Base-by-base conservation (phyloP, 2,113 vertebrate species). In the Malurus alboscapulatus region DNA sequence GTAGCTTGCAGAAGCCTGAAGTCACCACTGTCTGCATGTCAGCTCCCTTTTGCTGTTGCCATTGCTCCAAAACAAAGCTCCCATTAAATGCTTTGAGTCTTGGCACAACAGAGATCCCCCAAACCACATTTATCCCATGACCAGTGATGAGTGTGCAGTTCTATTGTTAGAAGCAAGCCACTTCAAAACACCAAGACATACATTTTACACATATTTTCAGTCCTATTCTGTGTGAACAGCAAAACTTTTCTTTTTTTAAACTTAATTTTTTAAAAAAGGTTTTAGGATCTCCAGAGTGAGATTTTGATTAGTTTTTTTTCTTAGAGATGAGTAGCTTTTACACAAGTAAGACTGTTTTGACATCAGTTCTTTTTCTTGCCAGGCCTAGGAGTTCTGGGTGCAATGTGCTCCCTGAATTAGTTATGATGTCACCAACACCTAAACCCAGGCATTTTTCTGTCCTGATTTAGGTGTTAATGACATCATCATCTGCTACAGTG, bases 391-490 rank as follows among this genome's bases (percentile, higher is more conserved):
- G 14, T 83, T 90, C 53, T 90, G 84, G 24, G 27, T 83, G 55
- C 63, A 80, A 0, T 53, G 29, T 76, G 50, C 67, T 93, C 55
- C 66, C 48, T 92, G 91, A 72, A 83, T 74, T 90, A 84, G 36
- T 90, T 80, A 77, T 80, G 59, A 87, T 76, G 65, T 94, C 89
- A 96, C 84, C 71, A 84, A 85, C 95, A 93, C 89, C 51, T 85
- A 62, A 91, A 95, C 59, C 17, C 2, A 57, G 81, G 40, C 63
- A 80, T 89, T 94, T 87, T 95, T 91, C 72, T 94, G 75, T 79
- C 67, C 44, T 94, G 87, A 78, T 95, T 92, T 93, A 94, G 82
- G 91, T 90, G 93, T 87, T 81, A 95, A 76, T 96, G 91, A 96
- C 79, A 86, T 95, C 87, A 96, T 90, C 59, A 90, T 85, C 51